Conservation (phyloP, 2,797 vertebrate genomes). For the Dryobates pubescens region DNA sequence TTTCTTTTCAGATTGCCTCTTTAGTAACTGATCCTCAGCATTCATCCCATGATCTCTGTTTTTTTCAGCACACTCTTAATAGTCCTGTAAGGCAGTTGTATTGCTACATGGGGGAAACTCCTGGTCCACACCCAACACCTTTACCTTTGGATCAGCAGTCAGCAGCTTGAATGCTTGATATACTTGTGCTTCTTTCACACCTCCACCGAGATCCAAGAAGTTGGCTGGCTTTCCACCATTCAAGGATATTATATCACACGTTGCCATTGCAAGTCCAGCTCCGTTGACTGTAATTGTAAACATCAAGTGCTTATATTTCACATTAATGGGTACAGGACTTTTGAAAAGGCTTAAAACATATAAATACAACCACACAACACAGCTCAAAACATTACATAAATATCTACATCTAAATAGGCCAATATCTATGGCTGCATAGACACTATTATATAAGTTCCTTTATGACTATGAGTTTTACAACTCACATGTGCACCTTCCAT, state of each 20-base stretch:
- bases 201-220: slow-evolving; percentile 97
- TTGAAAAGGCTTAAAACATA: neutral
- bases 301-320: neutral
- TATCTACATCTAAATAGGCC: neutral
- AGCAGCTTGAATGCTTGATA: slow-evolving; percentile 98
- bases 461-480: neutral
- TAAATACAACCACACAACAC: neutral
- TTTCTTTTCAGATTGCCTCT: neutral
- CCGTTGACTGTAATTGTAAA: slow-evolving; percentile 90
- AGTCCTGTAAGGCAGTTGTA: neutral
- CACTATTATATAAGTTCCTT: neutral
- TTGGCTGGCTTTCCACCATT: slow-evolving; percentile 97
- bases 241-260: slow-evolving; percentile 96
- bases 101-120: neutral
- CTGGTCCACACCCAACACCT: neutral
- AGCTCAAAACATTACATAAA: neutral
- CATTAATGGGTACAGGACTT: neutral
- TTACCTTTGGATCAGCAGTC: slow-evolving; percentile 96
- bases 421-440: neutral
- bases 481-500: neutral
- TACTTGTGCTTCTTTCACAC: slow-evolving; percentile 95
- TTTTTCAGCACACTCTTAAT: neutral
- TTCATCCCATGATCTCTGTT: neutral
- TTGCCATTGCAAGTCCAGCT: slow-evolving; percentile 98
- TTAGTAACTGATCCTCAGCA: neutral